Evolutionary conservation across 1,140 invertebrate species (phyloP), one percentile per base, ranked within the genome.

Genomic region (Tribolium madens): DNA sequence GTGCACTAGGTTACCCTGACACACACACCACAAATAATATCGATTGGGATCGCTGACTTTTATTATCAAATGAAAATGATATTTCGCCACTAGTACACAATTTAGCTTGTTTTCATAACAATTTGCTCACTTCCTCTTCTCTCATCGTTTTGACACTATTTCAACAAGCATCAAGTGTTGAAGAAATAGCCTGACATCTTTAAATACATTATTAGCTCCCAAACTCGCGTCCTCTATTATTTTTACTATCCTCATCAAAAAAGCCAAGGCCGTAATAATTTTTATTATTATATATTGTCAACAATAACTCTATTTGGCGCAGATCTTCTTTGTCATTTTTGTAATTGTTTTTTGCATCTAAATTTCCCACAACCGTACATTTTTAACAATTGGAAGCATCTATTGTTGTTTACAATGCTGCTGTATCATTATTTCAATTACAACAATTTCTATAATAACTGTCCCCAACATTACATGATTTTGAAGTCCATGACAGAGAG

Each of bases 341-440:
- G 18, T 72, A 72, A 72, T 72, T 72, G 47, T 72, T 52, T 71
- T 71, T 48, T 52, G 57, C 14, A 64, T 64, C 31, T 33, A 64
- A 33, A 64, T 64, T 64, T 64, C 57, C 57, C 57, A 64, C 21
- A 64, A 26, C 9, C 57, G 14, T 64, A 64, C 21, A 42, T 64
- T 26, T 73, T 73, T 73, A 50, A 73, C 47, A 73, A 73, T 73
- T 73, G 70, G 46, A 50, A 26, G 70, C 70, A 73, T 73, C 73
- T 17, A 60, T 75, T 75, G 73, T 75, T 74, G 47, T 50, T 36
- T 60, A 57, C 31, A 53, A 36, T 74, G 47, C 72, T 46, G 50
- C 46, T 53, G 52, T 47, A 33, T 75, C 31, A 75, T 60, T 75
- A 75, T 75, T 75, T 74, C 73, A 75, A 75, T 75, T 75, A 75